These are phyloP conservation scores for Agelastica alni DNA, from an alignment of 2,888 invertebrate genomes.

Conservation along the genomic window DNA sequence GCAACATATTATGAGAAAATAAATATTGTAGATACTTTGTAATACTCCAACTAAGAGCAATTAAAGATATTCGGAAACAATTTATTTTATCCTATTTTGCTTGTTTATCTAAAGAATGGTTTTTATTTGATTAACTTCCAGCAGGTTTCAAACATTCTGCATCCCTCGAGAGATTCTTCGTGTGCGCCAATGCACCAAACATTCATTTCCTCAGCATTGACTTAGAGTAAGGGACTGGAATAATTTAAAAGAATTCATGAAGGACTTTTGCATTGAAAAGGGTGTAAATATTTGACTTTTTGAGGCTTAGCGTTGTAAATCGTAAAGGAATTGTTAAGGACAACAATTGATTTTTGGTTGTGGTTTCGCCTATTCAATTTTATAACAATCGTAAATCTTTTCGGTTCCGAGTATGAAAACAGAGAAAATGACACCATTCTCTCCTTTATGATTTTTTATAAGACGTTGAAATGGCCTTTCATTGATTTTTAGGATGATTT, in stretches of 20 bases:
- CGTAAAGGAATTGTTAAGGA: slow-evolving; percentile 36
- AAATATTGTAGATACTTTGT: too few species aligned
- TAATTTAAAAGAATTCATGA: slow-evolving; percentile 31
- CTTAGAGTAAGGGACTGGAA: slow-evolving; percentile 28
- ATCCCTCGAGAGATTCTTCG: too few species aligned
- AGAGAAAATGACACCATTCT: slow-evolving; percentile 28
- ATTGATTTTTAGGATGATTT: slow-evolving; percentile 17
- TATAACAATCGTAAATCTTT: slow-evolving; percentile 39
- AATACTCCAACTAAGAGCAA: too few species aligned
- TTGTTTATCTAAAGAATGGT: too few species aligned
- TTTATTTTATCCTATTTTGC: too few species aligned
- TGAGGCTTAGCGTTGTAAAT: slow-evolving; percentile 38
- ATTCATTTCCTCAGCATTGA: slow-evolving; percentile 11
- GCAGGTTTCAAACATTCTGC: too few species aligned
- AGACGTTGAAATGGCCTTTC: slow-evolving; percentile 19
- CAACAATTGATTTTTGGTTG: slow-evolving; percentile 37
- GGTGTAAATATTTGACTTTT: slow-evolving; percentile 43
- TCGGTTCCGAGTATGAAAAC: slow-evolving; percentile 27
- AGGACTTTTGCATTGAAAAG: slow-evolving; percentile 34
- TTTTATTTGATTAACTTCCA: too few species aligned
- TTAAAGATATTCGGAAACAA: too few species aligned
- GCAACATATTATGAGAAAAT: too few species aligned
- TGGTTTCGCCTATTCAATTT: slow-evolving; percentile 36
- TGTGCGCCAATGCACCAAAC: background rate
- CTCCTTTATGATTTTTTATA: slow-evolving; percentile 25